Evolutionary conservation across 2,113 vertebrate species (phyloP).

Genomic region (Pygoscelis antarcticus): DNA sequence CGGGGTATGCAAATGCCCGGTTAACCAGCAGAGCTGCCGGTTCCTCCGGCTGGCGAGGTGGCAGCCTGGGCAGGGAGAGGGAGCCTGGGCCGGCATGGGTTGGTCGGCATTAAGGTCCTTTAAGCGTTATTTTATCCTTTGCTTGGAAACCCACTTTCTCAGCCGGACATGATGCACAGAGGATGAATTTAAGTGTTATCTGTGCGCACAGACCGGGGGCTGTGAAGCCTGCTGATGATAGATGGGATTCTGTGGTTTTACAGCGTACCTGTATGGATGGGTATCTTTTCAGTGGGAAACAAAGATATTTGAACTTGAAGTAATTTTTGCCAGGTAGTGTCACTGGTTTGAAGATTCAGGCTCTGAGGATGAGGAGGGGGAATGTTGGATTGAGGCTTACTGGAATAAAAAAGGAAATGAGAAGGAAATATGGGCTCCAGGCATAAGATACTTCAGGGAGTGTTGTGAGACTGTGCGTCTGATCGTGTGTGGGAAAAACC

Average conservation of each 20-base stretch:
- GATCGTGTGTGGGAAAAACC: conserved; percentile 14
- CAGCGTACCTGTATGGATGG: fast-evolving
- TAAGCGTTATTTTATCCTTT: not conserved
- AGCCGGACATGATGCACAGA: not conserved
- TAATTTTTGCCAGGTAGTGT: not conserved
- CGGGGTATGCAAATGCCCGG: not conserved
- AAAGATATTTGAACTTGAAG: not conserved
- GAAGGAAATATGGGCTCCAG: not conserved
- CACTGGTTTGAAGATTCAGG: not conserved
- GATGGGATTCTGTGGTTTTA: not conserved
- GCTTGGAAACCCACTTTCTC: not conserved
- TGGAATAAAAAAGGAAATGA: not conserved
- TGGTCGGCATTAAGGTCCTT: not conserved
- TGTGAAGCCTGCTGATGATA: fast-evolving
- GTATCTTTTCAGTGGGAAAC: not conserved
- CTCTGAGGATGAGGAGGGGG: not conserved
- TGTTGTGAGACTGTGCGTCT: not conserved
- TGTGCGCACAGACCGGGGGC: fast-evolving
- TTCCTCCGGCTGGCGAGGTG: not conserved
- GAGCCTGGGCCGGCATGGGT: not conserved
- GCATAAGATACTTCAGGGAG: not conserved
- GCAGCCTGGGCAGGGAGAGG: not conserved
- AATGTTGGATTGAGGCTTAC: not conserved
- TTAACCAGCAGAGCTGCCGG: not conserved
- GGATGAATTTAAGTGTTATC: not conserved